phyloP scores from a whole-genome alignment of 2,888 invertebrate genomes.

The Pseudococcus longispinus region DNA sequence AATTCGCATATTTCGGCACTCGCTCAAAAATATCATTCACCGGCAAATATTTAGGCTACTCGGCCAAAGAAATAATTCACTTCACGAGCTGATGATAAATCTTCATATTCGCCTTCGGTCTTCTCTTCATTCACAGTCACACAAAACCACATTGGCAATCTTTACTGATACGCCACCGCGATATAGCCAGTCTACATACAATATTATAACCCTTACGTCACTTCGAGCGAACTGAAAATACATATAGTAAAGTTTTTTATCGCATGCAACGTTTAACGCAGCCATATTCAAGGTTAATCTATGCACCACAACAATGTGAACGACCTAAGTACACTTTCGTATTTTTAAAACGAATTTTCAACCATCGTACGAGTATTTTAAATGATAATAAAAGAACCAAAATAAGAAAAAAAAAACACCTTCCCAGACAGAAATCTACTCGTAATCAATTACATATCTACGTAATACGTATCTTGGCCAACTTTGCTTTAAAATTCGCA shows the following conservation, averaged over 20 bases:
- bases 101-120: background rate
- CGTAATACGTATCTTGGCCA: too few relatives aligned
- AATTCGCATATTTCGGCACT: background rate
- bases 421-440: background rate
- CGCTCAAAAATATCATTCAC: background rate
- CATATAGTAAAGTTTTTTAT: background rate
- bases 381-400: background rate
- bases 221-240: background rate
- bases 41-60: constrained; percentile 18
- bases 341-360: background rate
- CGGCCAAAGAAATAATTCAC: constrained; percentile 3
- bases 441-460: too few relatives aligned
- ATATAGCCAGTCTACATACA: background rate
- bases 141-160: background rate
- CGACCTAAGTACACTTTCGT: background rate
- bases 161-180: too few relatives aligned
- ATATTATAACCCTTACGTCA: background rate
- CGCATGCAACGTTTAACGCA: background rate
- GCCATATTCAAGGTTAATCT: background rate
- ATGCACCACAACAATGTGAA: constrained; percentile 5
- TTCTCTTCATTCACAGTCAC: background rate
- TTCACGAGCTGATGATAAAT: background rate
- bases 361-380: background rate
- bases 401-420: background rate
- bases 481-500: background rate